Evolutionary conservation across 2,888 invertebrate genomes (phyloP), one percentile per base, ranked within the genome.

Genomic region (Horisme vitalbata): DNA sequence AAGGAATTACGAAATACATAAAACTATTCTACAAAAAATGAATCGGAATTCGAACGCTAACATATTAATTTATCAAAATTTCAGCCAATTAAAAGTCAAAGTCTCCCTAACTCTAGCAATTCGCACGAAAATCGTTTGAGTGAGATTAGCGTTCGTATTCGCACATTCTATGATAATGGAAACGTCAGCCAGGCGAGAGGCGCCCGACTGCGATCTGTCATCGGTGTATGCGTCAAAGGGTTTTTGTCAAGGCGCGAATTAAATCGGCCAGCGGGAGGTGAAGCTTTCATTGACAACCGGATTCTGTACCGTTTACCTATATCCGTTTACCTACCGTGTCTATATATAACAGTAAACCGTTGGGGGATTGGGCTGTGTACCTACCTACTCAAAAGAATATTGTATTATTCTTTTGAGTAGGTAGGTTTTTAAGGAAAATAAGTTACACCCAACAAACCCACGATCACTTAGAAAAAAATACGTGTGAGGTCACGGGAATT

Each of bases 131-230:
- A 51, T 18, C 35, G 38, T 46, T 39, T 34, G 30, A 41, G 34
- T 20, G 36, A 41, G 37, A 44, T 38, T 38, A 45, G 39, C 11
- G 12, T 31, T 7, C 38, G 23, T 70, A 32, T 62, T 51, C 51
- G 57, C 59, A 44, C 36, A 31, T 43, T 33, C 11, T 33, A 45
- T 34, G 52, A 48, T 49, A 46, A 64, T 83, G 80, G 72, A 63
- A 64, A 70, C 71, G 82, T 82, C 84, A 81, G 51, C 65, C 70
- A 74, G 70, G 79, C 75, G 80, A 63, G 76, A 75, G 81, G 70
- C 79, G 47, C 80, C 88, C 83, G 72, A 63, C 87, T 80, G 87
- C 47, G 88, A 76, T 65, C 75, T 85, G 88, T 87, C 88, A 85
- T 65, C 61, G 60, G 64, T 79, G 77, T 80, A 76, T 70, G 66